These are phyloP conservation scores for Heliothis peltigera DNA, from an alignment of 2,888 invertebrate species.

Conservation along the genomic window DNA sequence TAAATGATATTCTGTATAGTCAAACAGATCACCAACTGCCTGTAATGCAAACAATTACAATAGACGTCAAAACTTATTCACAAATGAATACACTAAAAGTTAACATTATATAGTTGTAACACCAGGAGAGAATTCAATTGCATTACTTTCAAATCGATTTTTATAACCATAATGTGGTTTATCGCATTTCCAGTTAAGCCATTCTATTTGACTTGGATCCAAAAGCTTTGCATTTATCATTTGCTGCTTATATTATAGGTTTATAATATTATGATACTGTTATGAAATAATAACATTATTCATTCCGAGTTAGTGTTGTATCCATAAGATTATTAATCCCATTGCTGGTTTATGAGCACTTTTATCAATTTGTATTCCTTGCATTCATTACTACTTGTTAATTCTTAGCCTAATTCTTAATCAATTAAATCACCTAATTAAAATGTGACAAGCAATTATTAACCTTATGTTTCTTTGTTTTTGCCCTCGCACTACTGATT, in stretches of 20 bases:
- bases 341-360: constrained; percentile 14
- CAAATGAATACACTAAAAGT: constrained; percentile 34
- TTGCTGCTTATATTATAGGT: no score
- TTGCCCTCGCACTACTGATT: background rate
- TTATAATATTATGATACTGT: no score
- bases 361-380: constrained; percentile 6
- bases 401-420: constrained; percentile 18
- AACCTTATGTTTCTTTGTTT: constrained; percentile 4
- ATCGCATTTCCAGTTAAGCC: no score
- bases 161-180: no score
- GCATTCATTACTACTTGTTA: constrained; percentile 8
- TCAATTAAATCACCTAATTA: constrained; percentile 5
- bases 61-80: constrained; percentile 54
- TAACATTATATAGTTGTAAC: constrained; percentile 28
- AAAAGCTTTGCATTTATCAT: no score
- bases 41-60: constrained; percentile 87
- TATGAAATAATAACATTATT: background rate
- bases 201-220: no score
- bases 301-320: constrained; percentile 2
- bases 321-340: constrained; percentile 5
- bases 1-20: constrained; percentile 81
- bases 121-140: constrained; percentile 8
- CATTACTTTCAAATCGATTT: background rate
- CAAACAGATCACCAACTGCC: constrained; percentile 89
- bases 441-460: background rate